phyloP scores from a whole-genome alignment of 37 sponge, comb jelly and placozoan species.

The Lycopodina hypogea region DNA sequence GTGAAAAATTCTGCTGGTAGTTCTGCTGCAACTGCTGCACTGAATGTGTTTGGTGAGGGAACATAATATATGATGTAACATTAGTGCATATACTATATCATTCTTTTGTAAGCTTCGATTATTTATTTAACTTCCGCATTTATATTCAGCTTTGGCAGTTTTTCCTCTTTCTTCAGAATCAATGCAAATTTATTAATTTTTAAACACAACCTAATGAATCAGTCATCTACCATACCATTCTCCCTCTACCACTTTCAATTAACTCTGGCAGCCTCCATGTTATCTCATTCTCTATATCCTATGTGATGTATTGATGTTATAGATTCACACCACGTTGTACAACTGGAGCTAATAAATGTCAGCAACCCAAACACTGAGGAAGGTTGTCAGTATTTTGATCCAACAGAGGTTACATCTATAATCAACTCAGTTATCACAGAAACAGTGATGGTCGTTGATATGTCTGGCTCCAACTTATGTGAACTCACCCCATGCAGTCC shows the following conservation, averaged over 20 bases:
- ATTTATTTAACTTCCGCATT: neutral
- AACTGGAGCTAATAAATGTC: neutral
- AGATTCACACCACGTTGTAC: neutral
- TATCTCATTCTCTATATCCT: neutral
- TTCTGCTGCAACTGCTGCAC: conserved; percentile 6
- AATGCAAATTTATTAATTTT: neutral
- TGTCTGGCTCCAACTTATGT: conserved; percentile 29
- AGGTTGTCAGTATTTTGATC: neutral
- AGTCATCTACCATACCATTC: too few relatives aligned
- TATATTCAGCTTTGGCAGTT: too few relatives aligned
- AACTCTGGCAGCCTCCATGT: neutral
- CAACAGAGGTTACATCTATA: neutral
- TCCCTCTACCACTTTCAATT: neutral
- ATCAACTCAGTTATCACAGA: neutral
- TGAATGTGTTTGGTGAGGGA: conserved; percentile 59
- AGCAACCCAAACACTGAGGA: conserved; percentile 13
- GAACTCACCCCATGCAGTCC: conserved; percentile 48
- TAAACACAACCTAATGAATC: neutral
- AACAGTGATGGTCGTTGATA: neutral
- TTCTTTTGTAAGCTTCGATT: neutral
- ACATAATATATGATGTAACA: neutral
- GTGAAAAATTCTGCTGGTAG: conserved; percentile 45
- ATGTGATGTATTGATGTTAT: neutral
- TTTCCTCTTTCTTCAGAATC: neutral
- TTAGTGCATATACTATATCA: neutral